These are phyloP conservation scores for Potorous gilbertii DNA, from an alignment of 2,797 vertebrate species.

Conservation along the genomic window DNA sequence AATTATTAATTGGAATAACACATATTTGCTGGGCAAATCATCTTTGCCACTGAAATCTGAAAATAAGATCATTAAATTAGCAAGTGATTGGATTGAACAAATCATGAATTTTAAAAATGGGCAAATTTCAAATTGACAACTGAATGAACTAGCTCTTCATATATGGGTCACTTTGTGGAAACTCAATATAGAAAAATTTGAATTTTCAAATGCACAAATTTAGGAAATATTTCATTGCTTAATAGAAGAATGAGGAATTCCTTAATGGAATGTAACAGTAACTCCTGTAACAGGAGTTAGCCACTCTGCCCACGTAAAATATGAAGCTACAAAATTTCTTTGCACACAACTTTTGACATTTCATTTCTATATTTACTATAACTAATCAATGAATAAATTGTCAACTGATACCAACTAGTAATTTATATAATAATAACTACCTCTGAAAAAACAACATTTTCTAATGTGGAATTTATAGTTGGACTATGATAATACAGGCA, in stretches of 20 bases:
- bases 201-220: not conserved
- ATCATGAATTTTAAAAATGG: not conserved
- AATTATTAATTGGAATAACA: conserved; percentile 24
- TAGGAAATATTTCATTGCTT: not conserved
- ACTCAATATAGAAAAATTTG: not conserved
- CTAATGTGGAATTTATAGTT: not conserved
- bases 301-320: not conserved
- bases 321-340: not conserved
- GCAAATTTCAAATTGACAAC: not conserved
- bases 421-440: not conserved
- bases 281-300: not conserved
- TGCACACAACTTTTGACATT: not conserved
- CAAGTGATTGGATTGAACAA: not conserved
- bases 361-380: not conserved
- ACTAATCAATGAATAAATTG: conserved; percentile 41
- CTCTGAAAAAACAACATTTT: not conserved
- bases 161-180: not conserved
- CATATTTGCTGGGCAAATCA: conserved; percentile 30
- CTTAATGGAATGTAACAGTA: not conserved
- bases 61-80: conserved; percentile 25
- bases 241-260: not conserved
- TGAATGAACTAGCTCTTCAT: not conserved
- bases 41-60: conserved; percentile 11
- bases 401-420: conserved; percentile 13
- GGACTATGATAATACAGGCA: not conserved